These are phyloP conservation scores for Neoaliturus tenellus DNA, from an alignment of 2,888 invertebrate species.

Conservation along the genomic window DNA sequence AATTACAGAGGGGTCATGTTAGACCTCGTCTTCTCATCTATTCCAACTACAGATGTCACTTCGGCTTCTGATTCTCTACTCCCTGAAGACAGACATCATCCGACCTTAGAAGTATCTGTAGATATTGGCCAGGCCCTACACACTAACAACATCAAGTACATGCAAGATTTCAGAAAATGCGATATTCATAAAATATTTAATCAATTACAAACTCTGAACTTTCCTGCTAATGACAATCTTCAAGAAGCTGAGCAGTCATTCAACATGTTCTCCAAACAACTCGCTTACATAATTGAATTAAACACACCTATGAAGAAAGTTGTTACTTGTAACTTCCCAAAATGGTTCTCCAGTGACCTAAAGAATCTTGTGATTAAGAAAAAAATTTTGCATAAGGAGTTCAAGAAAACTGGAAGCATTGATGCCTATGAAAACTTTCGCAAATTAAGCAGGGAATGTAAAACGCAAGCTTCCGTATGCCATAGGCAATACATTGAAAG, in stretches of 20 bases:
- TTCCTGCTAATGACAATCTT: not conserved
- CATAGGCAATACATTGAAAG: too few relatives aligned
- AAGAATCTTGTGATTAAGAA: not conserved
- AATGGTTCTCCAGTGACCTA: conserved; percentile 24
- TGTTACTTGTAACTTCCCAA: not conserved
- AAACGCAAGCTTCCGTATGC: too few relatives aligned
- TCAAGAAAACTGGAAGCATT: not conserved
- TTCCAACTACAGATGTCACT: not conserved
- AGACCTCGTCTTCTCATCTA: conserved; percentile 19
- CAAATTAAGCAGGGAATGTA: too few relatives aligned
- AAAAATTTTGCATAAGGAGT: conserved; percentile 1
- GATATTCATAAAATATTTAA: not conserved
- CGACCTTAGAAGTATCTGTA: not conserved
- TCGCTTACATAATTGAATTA: not conserved
- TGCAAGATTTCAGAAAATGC: conserved; percentile 4
- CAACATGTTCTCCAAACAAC: not conserved
- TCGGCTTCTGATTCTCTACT: not conserved
- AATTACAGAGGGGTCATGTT: not conserved
- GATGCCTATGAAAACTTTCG: not conserved
- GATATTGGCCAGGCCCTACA: not conserved
- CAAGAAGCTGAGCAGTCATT: not conserved
- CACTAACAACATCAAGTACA: not conserved
- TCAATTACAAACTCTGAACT: not conserved
- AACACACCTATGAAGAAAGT: not conserved
- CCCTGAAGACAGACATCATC: conserved; percentile 10